These are phyloP conservation scores for Malthinus flaveolus DNA, from an alignment of 2,888 invertebrate genomes.

Conservation along the genomic window DNA sequence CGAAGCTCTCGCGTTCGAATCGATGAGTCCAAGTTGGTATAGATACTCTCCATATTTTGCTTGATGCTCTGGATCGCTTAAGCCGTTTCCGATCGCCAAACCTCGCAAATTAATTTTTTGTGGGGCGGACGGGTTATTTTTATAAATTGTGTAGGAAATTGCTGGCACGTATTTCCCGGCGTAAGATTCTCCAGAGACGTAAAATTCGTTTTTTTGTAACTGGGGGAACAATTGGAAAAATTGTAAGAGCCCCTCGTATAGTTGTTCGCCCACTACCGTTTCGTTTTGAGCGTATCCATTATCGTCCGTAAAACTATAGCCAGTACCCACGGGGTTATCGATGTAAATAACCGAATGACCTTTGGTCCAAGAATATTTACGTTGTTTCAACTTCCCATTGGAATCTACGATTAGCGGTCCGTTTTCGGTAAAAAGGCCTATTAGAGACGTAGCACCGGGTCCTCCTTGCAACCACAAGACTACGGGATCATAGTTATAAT, in stretches of 20 bases:
- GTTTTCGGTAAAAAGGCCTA: conserved; percentile 82
- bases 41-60: conserved; percentile 77
- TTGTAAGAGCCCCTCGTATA: conserved; percentile 76
- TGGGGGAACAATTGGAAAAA: conserved; percentile 85
- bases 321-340: conserved; percentile 92
- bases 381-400: conserved; percentile 53
- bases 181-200: conserved; percentile 88
- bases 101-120: conserved; percentile 72
- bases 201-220: conserved; percentile 75
- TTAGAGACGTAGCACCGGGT: conserved; percentile 79
- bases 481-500: conserved; percentile 65
- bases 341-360: conserved; percentile 83
- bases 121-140: conserved; percentile 61
- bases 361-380: conserved; percentile 79
- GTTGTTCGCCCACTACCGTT: conserved; percentile 76
- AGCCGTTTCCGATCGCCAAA: conserved; percentile 77
- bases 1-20: conserved; percentile 62
- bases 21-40: conserved; percentile 75
- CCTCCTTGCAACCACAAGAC: conserved; percentile 87
- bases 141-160: conserved; percentile 71
- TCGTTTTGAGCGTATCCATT: conserved; percentile 80
- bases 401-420: conserved; percentile 70
- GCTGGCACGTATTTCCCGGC: conserved; percentile 84
- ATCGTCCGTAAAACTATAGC: conserved; percentile 86
- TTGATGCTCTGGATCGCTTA: conserved; percentile 79